Conservation (phyloP, 2,797 vertebrate species). For the Phataginus tricuspis region DNA sequence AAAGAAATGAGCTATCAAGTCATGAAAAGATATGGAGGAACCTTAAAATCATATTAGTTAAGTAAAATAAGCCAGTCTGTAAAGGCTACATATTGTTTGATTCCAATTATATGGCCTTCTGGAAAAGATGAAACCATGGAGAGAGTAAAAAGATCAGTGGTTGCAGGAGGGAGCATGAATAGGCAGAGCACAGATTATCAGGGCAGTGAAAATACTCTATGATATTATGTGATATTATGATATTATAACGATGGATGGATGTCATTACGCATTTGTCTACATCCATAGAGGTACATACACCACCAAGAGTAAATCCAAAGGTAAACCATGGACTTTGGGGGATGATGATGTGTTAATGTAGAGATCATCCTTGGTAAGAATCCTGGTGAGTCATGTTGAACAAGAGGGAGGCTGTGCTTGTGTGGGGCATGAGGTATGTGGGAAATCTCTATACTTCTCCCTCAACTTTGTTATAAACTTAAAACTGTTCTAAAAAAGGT, state of each 20-base stretch:
- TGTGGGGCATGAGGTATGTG: rapidly evolving
- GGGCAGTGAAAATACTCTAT: not conserved
- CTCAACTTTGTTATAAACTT: not conserved
- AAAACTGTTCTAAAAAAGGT: not conserved
- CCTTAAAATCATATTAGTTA: not conserved
- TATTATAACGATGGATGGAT: not conserved
- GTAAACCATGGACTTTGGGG: not conserved
- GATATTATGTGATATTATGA: not conserved
- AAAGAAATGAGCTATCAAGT: not conserved
- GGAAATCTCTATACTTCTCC: not conserved
- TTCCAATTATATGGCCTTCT: not conserved
- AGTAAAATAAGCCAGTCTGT: not conserved
- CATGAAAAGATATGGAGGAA: not conserved
- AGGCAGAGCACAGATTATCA: not conserved
- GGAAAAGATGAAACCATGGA: not conserved
- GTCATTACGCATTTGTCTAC: not conserved
- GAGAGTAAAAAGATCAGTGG: not conserved
- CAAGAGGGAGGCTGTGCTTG: not conserved
- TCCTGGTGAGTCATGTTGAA: not conserved
- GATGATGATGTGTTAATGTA: not conserved
- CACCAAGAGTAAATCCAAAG: not conserved
- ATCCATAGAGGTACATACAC: not conserved
- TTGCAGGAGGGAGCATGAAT: not conserved
- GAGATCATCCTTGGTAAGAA: not conserved
- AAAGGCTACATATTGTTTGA: not conserved